phyloP scores from a whole-genome alignment of 2,113 vertebrate species.

The Nicator chloris region DNA sequence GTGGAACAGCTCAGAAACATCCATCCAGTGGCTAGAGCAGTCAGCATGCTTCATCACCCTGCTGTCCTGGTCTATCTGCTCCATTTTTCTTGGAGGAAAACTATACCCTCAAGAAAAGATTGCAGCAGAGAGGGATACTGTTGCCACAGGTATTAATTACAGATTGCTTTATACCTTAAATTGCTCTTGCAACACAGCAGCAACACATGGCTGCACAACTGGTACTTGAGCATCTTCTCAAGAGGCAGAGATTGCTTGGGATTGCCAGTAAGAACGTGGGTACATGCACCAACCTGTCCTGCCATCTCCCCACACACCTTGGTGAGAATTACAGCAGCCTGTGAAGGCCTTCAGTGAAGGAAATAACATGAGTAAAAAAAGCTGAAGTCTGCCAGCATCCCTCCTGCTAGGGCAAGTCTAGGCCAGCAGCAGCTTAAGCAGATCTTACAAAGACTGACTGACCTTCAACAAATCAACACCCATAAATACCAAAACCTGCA shows the following conservation, averaged over 20 bases:
- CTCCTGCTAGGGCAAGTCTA: neutral
- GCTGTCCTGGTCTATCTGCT: neutral
- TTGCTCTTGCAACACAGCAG: neutral
- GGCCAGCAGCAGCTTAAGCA: conserved; percentile 4
- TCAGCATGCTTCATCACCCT: neutral
- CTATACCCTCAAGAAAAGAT: neutral
- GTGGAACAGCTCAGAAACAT: neutral
- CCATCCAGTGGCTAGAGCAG: neutral
- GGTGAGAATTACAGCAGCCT: neutral
- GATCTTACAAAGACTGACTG: neutral
- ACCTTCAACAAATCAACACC: conserved; percentile 14
- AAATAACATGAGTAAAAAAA: neutral
- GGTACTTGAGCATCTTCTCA: neutral
- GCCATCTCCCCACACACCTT: neutral
- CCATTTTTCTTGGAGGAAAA: neutral
- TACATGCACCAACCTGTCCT: neutral
- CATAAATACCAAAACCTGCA: neutral
- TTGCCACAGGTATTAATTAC: neutral
- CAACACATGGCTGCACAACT: neutral
- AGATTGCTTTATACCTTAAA: neutral
- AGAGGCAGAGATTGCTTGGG: neutral
- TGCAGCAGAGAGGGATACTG: neutral
- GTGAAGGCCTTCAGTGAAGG: neutral
- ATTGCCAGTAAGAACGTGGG: neutral
- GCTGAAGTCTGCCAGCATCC: conserved; percentile 3